These are phyloP conservation scores for Erebia epiphron DNA, from an alignment of 2,888 invertebrate genomes.

Conservation along the genomic window DNA sequence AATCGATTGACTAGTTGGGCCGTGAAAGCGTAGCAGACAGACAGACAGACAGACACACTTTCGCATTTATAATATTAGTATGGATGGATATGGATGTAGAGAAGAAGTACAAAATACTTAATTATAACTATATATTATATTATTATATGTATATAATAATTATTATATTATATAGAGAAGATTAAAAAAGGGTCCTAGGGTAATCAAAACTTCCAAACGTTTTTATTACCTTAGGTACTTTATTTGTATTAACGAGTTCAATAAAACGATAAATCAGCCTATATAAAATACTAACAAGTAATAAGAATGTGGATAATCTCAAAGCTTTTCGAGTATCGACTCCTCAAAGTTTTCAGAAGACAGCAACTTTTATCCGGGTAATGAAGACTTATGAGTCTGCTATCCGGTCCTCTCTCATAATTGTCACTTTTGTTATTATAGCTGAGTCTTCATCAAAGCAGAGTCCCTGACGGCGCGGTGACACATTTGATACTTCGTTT, in stretches of 20 bases:
- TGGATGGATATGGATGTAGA: too few species aligned
- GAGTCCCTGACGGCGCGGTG: constrained; percentile 42
- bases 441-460: constrained; percentile 42
- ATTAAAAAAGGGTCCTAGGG: too few species aligned
- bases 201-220: too few species aligned
- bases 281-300: constrained; percentile 10
- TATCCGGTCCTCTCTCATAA: constrained; percentile 56
- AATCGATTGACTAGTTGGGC: too few species aligned
- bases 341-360: constrained; percentile 60
- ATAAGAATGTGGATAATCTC: constrained; percentile 49
- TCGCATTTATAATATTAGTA: too few species aligned
- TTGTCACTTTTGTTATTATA: constrained; percentile 64
- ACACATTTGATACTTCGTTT: constrained; percentile 41
- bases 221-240: neutral
- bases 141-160: too few species aligned
- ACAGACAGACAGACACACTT: too few species aligned
- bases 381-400: constrained; percentile 80
- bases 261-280: neutral
- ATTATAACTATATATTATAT: too few species aligned
- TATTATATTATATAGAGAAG: too few species aligned
- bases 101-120: too few species aligned
- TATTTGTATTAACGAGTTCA: neutral
- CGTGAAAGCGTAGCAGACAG: too few species aligned
- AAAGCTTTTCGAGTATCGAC: constrained; percentile 54
- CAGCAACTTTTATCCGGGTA: constrained; percentile 57